A percentile compares a stretch with the other conserved stretches of the same genome.
Evolutionary conservation across 1,140 invertebrate species (phyloP).

Genomic region (Diploscapter pachys): DNA sequence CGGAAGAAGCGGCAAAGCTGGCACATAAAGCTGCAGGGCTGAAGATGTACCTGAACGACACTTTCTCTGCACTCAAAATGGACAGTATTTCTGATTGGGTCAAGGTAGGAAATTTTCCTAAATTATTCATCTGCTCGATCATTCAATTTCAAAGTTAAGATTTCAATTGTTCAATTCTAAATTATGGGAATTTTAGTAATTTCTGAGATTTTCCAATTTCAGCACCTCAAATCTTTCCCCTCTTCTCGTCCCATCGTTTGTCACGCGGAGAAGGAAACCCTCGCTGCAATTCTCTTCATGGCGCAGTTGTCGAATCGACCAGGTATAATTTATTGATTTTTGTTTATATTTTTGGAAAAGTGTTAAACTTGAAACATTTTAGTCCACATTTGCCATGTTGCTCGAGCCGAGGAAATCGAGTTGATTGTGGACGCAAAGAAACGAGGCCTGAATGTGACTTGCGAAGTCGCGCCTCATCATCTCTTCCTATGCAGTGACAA

Average conservation of each 20-base stretch:
- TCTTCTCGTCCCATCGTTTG: slow-evolving; percentile 83
- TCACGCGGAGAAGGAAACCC: slow-evolving; percentile 90
- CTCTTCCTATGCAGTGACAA: slow-evolving; percentile 83
- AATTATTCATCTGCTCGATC: slow-evolving; percentile 13
- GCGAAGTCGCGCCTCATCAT: slow-evolving; percentile 97
- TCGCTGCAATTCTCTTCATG: slow-evolving; percentile 82
- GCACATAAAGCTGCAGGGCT: slow-evolving; percentile 76
- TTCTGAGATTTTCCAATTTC: slow-evolving; percentile 2
- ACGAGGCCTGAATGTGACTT: slow-evolving; percentile 78
- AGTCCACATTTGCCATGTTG: slow-evolving; percentile 94
- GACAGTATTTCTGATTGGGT: slow-evolving; percentile 82
- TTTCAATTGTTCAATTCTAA: too few species aligned
- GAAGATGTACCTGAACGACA: slow-evolving; percentile 98
- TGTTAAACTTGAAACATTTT: slow-evolving; percentile 71
- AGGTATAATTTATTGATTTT: slow-evolving; percentile 71
- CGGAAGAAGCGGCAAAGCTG: slow-evolving; percentile 70
- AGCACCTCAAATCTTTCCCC: slow-evolving; percentile 90
- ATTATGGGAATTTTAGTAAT: too few species aligned
- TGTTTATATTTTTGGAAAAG: too few species aligned
- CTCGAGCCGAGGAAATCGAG: slow-evolving; percentile 79
- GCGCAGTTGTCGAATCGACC: slow-evolving; percentile 68
- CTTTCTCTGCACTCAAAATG: slow-evolving; percentile 67
- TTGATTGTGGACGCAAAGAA: slow-evolving; percentile 65
- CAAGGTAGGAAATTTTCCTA: slow-evolving; percentile 64
- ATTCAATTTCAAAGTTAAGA: too few species aligned